Evolutionary conservation across 2,797 vertebrate species (phyloP), one percentile per base, ranked within the genome.

Genomic region (Mormyrops attenuatus): DNA sequence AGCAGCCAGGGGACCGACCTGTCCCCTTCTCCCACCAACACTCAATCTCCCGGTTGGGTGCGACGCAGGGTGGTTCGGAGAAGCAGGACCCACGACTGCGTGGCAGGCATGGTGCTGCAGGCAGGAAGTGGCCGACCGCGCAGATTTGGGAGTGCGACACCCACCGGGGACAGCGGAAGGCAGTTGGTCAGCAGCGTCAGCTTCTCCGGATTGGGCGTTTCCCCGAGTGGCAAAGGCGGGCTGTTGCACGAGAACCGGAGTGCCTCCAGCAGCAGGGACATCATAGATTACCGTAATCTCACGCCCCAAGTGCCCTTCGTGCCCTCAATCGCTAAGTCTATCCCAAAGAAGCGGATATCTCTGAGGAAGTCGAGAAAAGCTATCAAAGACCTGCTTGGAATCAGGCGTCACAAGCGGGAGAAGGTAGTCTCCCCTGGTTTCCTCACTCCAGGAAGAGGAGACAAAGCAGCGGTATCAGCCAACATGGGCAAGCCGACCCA

Each of bases 261-360:
- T 69, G 91, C 91, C 52, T 92, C 93, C 60, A 91, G 93, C 90
- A 94, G 94, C 91, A 92, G 92, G 80, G 95, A 95, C 91, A 97
- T 97, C 92, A 97, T 97, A 0, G 96, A 97, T 92, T 97, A 97
- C 88, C 94, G 95, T 89, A 96, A 96, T 93, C 96, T 97, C 90
- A 96, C 96, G 73, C 96, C 97, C 91, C 97, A 97, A 94, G 93
- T 96, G 95, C 97, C 97, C 88, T 97, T 97, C 41, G 96, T 97
- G 88, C 97, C 97, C 53, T 96, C 96, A 1, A 96, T 97, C 0
- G 96, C 96, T 90, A 97, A 97, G 93, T 96, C 95, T 89, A 94
- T 97, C 89, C 96, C 97, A 8, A 95, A 95, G 89, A 97, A 97
- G 91, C 96, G 96, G 89, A 97, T 97, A 92, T 97, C 97, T 30